phyloP scores from a whole-genome alignment of 1,140 invertebrate genomes.

The Yoshiicerus persimilis region DNA sequence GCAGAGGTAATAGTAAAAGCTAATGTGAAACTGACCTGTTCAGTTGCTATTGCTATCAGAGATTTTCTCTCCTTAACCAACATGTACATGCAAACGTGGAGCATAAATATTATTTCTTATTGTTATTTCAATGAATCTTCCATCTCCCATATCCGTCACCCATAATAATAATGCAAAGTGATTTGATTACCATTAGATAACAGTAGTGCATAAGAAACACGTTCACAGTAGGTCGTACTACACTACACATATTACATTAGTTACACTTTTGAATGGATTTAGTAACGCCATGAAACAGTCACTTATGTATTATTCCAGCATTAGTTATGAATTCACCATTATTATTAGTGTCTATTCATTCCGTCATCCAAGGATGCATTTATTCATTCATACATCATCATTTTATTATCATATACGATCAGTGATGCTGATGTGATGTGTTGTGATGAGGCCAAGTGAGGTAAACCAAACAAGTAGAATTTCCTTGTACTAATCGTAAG shows the following conservation, averaged over 20 bases:
- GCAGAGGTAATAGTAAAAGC: background rate
- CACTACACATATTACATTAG: background rate
- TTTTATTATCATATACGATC: background rate
- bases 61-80: background rate
- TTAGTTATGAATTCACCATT: background rate
- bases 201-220: background rate
- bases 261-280: background rate
- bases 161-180: background rate
- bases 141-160: background rate
- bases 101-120: background rate
- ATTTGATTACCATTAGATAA: background rate
- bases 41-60: background rate
- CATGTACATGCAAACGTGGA: background rate
- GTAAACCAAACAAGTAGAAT: background rate
- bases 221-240: background rate
- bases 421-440: too few relatives aligned
- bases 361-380: conserved; percentile 11
- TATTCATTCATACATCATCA: conserved; percentile 14
- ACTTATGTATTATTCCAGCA: background rate
- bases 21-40: background rate
- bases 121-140: background rate
- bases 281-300: background rate
- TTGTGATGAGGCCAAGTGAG: background rate
- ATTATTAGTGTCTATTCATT: background rate
- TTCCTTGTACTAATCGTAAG: background rate